These are phyloP conservation scores for Dissostichus mawsoni DNA, from an alignment of 2,113 vertebrate species.

Conservation along the genomic window DNA sequence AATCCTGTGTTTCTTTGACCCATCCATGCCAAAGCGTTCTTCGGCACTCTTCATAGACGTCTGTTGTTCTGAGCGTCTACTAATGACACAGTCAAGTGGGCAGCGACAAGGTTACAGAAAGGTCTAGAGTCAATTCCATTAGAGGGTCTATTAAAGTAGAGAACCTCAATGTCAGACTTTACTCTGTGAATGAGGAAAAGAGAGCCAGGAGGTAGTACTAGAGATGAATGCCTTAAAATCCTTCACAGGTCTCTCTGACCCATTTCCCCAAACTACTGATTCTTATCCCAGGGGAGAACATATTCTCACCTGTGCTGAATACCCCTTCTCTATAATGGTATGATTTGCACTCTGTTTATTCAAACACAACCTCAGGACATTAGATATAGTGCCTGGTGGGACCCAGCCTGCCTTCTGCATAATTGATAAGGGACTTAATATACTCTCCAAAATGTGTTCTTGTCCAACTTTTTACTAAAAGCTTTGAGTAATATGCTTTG, in stretches of 20 bases:
- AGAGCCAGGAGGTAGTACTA: slow-evolving; percentile 10
- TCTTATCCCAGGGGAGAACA: slow-evolving; percentile 38
- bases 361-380: slow-evolving; percentile 32
- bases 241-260: slow-evolving; percentile 55
- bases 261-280: slow-evolving; percentile 49
- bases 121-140: slow-evolving; percentile 25
- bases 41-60: too few relatives aligned
- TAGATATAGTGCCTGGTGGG: neutral
- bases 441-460: slow-evolving; percentile 31
- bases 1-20: too few relatives aligned
- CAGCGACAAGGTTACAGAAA: slow-evolving; percentile 28
- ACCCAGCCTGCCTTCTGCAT: slow-evolving; percentile 23
- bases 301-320: slow-evolving; percentile 47
- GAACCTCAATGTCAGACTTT: slow-evolving; percentile 18
- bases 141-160: slow-evolving; percentile 33
- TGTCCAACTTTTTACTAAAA: slow-evolving; percentile 5
- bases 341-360: slow-evolving; percentile 23
- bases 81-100: neutral
- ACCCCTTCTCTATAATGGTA: slow-evolving; percentile 36
- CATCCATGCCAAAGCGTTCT: too few relatives aligned
- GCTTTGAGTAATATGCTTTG: neutral
- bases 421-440: slow-evolving; percentile 40
- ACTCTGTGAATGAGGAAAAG: slow-evolving; percentile 21
- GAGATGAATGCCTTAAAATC: slow-evolving; percentile 43
- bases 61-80: too few relatives aligned